phyloP scores from a whole-genome alignment of 2,797 vertebrate species.

The Meriones psammophilus region DNA sequence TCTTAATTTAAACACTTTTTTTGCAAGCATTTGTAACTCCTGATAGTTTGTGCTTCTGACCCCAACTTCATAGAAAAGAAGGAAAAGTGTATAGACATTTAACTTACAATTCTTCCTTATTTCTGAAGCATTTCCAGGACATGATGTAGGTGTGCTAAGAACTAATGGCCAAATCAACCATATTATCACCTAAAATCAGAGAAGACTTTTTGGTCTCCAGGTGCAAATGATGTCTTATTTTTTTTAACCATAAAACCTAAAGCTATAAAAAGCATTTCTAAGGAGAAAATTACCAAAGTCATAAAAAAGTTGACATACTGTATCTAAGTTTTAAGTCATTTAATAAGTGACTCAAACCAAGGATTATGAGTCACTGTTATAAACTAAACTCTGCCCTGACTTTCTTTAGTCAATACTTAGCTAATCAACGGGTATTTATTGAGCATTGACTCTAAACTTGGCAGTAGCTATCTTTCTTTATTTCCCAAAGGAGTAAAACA shows the following conservation, averaged over 20 bases:
- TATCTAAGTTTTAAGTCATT: conserved; percentile 50
- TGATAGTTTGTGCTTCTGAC: not conserved
- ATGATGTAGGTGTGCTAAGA: conserved; percentile 33
- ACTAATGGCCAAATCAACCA: not conserved
- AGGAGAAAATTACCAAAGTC: conserved; percentile 25
- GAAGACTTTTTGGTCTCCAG: not conserved
- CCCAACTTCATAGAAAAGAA: conserved; percentile 1
- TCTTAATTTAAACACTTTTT: conserved; percentile 9
- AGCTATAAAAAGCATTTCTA: conserved; percentile 27
- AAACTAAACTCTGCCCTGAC: conserved; percentile 1
- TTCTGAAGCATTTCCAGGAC: conserved; percentile 10
- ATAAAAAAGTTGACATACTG: not conserved
- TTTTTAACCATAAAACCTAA: conserved; percentile 33
- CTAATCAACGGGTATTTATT: conserved; percentile 59
- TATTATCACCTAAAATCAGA: not conserved
- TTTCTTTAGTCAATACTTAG: conserved; percentile 60
- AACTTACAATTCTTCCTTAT: not conserved
- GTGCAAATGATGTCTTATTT: conserved; percentile 14
- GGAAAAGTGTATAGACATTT: not conserved
- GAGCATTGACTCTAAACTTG: conserved; percentile 46
- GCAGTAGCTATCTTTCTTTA: conserved; percentile 32
- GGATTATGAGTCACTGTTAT: conserved; percentile 32
- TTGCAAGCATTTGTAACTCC: conserved; percentile 21
- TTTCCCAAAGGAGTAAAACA: conserved; percentile 40
- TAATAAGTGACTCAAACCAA: not conserved